Evolutionary conservation across 2,888 invertebrate genomes (phyloP), one percentile per base, ranked within the genome.

Genomic region (Apamea anceps): DNA sequence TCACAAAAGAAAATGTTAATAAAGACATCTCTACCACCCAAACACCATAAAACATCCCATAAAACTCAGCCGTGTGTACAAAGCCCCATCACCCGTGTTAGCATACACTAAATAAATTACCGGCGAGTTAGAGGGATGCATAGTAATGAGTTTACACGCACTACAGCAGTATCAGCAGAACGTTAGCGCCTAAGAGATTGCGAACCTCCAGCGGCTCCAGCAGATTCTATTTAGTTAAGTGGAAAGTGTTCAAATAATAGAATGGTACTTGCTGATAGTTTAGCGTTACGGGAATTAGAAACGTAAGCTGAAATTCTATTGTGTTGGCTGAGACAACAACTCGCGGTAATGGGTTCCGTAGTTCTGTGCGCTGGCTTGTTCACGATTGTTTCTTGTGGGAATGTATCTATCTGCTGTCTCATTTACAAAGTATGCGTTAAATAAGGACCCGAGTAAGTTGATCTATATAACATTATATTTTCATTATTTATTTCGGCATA

Each of bases 101-200:
- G 87, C 88, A 84, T 85, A 87, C 86, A 87, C 88, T 90, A 87
- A 89, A 91, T 88, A 89, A 89, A 90, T 89, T 84, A 87, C 76
- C 75, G 68, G 32, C 79, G 79, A 84, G 88, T 85, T 82, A 87
- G 78, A 78, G 85, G 77, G 88, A 85, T 89, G 85, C 85, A 90
- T 89, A 85, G 80, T 86, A 82, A 86, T 86, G 85, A 87, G 88
- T 90, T 88, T 86, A 81, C 75, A 77, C 77, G 72, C 48, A 45
- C 79, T 77, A 77, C 57, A 75, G 72, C 80, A 75, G 83, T 81
- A 84, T 85, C 85, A 87, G 89, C 85, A 75, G 32, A 84, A 78
- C 82, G 65, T 73, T 75, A 66, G 83, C 80, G 83, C 77, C 82
- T 81, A 86, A 85, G 90, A 90, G 85, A 89, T 85, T 87, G 87